phyloP scores from a whole-genome alignment of 64 coral and sea anemone species.

The Pocillopora damicornis region DNA sequence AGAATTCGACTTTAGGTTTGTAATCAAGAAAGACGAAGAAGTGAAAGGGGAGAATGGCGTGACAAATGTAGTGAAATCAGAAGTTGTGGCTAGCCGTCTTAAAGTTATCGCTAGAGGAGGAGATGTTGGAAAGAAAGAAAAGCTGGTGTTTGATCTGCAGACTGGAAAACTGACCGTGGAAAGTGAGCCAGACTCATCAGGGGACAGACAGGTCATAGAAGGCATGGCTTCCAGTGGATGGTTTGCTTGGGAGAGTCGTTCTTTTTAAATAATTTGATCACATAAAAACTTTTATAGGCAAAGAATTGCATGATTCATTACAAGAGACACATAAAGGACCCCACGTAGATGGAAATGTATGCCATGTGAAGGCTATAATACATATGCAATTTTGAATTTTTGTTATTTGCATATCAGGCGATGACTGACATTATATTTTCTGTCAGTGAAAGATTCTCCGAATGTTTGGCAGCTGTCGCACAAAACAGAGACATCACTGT shows the following conservation, averaged over 20 bases:
- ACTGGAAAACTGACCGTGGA: background rate
- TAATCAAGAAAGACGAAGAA: background rate
- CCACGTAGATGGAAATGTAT: no score
- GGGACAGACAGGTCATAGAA: slow-evolving; percentile 1
- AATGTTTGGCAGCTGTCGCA: no score
- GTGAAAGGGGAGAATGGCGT: background rate
- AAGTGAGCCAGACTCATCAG: background rate
- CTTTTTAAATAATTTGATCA: no score
- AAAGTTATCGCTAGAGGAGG: background rate
- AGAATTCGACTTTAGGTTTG: slow-evolving; percentile 21
- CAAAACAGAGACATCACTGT: no score
- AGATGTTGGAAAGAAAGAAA: background rate
- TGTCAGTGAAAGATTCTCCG: no score
- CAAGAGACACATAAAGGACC: no score
- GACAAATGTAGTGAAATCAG: background rate
- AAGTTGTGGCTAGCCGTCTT: slow-evolving; percentile 5
- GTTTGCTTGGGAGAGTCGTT: background rate
- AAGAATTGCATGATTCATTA: no score
- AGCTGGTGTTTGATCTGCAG: background rate
- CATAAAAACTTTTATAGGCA: no score
- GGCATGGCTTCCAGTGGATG: background rate
- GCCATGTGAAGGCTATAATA: no score
- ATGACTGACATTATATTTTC: no score
- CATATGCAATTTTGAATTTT: no score
- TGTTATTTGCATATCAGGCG: no score